Conservation (phyloP, 1,140 invertebrate genomes). For the Rhyacophila brunnea region DNA sequence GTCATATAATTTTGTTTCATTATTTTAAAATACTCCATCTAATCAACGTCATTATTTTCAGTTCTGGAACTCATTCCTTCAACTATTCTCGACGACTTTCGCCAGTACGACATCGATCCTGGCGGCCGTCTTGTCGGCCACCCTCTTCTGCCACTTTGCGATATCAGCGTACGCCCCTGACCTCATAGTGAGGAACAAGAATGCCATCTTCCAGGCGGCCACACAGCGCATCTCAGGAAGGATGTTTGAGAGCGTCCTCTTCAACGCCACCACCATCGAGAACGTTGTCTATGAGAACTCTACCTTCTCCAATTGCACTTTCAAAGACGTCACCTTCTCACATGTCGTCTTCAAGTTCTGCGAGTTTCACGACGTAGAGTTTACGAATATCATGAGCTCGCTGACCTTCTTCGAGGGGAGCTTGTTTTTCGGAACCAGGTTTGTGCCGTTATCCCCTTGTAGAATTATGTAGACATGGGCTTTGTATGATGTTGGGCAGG, state of each 20-base stretch:
- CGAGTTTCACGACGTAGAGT: conserved; percentile 46
- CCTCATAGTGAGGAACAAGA: conserved; percentile 41
- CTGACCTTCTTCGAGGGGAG: conserved; percentile 45
- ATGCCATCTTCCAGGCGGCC: conserved; percentile 39
- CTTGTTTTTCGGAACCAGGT: conserved; percentile 49
- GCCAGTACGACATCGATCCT: conserved; percentile 48
- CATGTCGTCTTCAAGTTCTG: conserved; percentile 52
- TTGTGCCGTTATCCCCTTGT: conserved; percentile 29
- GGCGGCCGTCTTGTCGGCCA: conserved; percentile 41
- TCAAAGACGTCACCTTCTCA: conserved; percentile 49
- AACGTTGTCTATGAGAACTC: conserved; percentile 46
- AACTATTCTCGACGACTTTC: conserved; percentile 56
- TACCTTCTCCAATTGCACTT: conserved; percentile 47
- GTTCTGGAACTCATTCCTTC: conserved; percentile 61
- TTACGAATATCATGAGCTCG: conserved; percentile 51
- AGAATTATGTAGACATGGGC: too few species aligned
- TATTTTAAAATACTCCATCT: too few species aligned
- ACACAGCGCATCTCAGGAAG: conserved; percentile 28
- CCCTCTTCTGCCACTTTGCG: conserved; percentile 43
- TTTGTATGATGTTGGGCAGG: too few species aligned
- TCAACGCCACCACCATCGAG: conserved; percentile 46
- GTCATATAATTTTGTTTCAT: too few species aligned
- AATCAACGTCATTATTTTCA: too few species aligned
- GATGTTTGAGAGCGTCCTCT: conserved; percentile 38
- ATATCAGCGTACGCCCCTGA: conserved; percentile 45